These are phyloP conservation scores for Sarcophaga subvicina DNA, from an alignment of 2,888 invertebrate genomes.

Conservation along the genomic window DNA sequence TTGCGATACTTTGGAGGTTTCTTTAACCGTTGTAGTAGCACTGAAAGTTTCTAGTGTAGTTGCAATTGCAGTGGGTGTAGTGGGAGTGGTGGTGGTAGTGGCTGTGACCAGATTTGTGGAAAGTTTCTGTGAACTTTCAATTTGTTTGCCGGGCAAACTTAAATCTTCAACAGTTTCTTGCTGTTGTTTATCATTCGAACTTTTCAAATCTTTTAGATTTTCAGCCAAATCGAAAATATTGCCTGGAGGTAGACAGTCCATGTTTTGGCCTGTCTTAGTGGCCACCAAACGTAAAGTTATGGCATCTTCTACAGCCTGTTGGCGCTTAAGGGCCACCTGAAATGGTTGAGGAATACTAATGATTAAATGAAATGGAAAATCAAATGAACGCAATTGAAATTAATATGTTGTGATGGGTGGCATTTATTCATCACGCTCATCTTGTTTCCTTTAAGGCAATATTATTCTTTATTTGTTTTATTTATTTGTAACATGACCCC, in stretches of 20 bases:
- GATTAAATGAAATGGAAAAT: not conserved
- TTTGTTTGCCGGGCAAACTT: slow-evolving; percentile 56
- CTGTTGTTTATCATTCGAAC: not conserved
- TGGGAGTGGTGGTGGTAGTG: not conserved
- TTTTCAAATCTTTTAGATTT: slow-evolving; percentile 75
- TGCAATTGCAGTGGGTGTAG: not conserved
- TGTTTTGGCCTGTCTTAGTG: slow-evolving; percentile 89
- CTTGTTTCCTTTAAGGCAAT: not conserved
- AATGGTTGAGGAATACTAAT: slow-evolving; percentile 19
- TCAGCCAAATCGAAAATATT: slow-evolving; percentile 95
- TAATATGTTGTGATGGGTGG: slow-evolving; percentile 61
- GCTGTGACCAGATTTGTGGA: not conserved
- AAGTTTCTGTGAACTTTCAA: slow-evolving; percentile 11
- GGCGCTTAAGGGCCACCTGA: slow-evolving; percentile 96
- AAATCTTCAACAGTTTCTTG: slow-evolving; percentile 57
- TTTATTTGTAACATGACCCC: slow-evolving; percentile 62
- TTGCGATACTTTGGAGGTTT: slow-evolving; percentile 83
- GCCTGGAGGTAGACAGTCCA: slow-evolving; percentile 91
- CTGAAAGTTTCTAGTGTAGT: too few species aligned
- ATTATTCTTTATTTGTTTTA: not conserved
- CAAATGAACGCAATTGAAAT: slow-evolving; percentile 66
- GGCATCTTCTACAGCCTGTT: slow-evolving; percentile 98
- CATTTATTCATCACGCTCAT: too few species aligned
- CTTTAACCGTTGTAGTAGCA: too few species aligned
- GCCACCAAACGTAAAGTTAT: slow-evolving; percentile 95